Percentiles rank a stretch among this genome's conserved stretches.
Conservation (phyloP, 2,888 invertebrate species). For the Lepas anatifera region DNA sequence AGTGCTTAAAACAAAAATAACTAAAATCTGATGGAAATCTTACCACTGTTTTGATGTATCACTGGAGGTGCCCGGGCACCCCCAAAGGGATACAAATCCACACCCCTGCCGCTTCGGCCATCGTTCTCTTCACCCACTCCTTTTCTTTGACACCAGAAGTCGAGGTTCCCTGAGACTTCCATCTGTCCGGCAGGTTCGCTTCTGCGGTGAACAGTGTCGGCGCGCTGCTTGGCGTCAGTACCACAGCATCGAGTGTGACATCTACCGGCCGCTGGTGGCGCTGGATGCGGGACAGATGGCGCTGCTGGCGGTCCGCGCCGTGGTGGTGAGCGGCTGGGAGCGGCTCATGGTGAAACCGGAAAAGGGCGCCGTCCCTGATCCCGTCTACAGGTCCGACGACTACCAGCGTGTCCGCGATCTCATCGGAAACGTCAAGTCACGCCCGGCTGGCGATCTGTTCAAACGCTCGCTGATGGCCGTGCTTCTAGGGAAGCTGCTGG, state of each 20-base stretch:
- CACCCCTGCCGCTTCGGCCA: too few relatives aligned
- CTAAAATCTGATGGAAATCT: too few relatives aligned
- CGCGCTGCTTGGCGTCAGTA: conserved; percentile 25
- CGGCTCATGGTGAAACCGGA: background rate
- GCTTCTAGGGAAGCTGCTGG: conserved; percentile 36
- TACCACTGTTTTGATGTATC: too few relatives aligned
- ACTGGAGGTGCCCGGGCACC: too few relatives aligned
- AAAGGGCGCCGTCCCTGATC: background rate
- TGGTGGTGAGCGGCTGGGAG: background rate
- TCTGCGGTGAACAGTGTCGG: conserved; percentile 27
- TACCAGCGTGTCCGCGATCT: conserved; percentile 21
- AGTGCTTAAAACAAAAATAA: too few relatives aligned
- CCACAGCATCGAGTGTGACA: conserved; percentile 27
- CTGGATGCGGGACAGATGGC: conserved; percentile 23
- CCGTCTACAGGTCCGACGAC: conserved; percentile 18
- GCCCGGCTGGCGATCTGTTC: conserved; percentile 31
- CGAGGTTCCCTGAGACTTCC: too few relatives aligned
- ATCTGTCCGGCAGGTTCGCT: conserved; percentile 26
- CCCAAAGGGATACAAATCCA: too few relatives aligned
- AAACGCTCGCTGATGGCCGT: conserved; percentile 34
- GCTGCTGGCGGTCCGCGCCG: conserved; percentile 20
- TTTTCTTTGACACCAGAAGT: too few relatives aligned
- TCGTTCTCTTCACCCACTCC: too few relatives aligned
- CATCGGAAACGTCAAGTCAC: conserved; percentile 17
- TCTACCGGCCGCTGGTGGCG: conserved; percentile 22